Base-by-base conservation (phyloP, 2,113 vertebrate genomes). In the Grallaria varia region DNA sequence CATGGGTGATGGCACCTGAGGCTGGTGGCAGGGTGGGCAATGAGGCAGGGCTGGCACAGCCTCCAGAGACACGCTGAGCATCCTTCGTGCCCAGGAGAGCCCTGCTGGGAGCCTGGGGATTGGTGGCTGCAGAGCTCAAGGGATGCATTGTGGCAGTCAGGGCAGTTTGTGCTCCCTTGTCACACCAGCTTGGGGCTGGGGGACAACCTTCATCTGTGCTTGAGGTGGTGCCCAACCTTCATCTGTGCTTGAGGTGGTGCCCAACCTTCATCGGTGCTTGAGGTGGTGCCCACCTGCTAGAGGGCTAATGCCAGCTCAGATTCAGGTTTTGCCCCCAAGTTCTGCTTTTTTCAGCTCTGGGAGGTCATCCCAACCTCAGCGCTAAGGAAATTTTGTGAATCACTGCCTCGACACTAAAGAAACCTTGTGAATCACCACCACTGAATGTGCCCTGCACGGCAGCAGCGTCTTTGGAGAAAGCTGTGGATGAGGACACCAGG, bases 161-260 rank as follows among this genome's bases (percentile, higher is more conserved):
- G 39, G 24, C 39, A 22, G 45, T 2, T 53, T 31, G 31, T 14
- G 17, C 50, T 23, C 49, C 59, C 25, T 35, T 42, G 50, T 19
- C 59, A 22, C 76, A 24, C 14, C 72, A 45, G 16, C 10, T 0
- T 28, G 58, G 53, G 64, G 62, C 62, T 4, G 3, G 31, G 58
- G 56, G 19, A 15, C 56, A 62, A 20, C 8, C 1, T 20, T 63
- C 6, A 0, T 0, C 0, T 1, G 1, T 9, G 33, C 42, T 6
- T 37, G 71, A 21, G 7, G 0, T 14, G n/a, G 12, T 42, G 20
- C 9, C 56, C 25, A 62, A 20, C 8, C 1, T 20, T 63, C 6
- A 0, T 0, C 0, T 1, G 1, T 9, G 33, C 42, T 6, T 37
- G 71, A 21, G 7, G 0, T 14, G n/a, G 12, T 42, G 20, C 9